Evolutionary conservation across 2,113 vertebrate genomes (phyloP).

Genomic region (Poicephalus meyeri): DNA sequence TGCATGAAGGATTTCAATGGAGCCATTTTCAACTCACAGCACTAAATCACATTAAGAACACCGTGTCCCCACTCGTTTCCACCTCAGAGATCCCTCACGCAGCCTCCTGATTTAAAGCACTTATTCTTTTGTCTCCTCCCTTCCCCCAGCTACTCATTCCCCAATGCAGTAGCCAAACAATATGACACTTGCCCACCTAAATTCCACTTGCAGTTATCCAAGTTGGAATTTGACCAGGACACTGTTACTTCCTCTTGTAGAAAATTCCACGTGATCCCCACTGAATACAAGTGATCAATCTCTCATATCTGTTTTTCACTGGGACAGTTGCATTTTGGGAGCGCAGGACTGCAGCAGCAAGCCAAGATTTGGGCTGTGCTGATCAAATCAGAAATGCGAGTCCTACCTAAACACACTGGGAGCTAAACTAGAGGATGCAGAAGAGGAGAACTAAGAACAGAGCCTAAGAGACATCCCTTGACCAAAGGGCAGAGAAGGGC

Average conservation of each 20-base stretch:
- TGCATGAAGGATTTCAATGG: not conserved
- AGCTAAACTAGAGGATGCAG: not conserved
- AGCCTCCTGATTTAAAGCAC: not conserved
- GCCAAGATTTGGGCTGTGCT: not conserved
- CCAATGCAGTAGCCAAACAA: not conserved
- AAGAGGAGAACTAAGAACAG: not conserved
- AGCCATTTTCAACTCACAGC: not conserved
- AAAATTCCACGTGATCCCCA: not conserved
- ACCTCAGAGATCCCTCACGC: not conserved
- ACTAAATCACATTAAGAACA: not conserved
- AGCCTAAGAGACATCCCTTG: not conserved
- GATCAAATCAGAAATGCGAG: not conserved
- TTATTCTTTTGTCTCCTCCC: not conserved
- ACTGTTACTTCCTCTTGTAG: slow-evolving; percentile 3
- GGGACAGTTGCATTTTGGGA: not conserved
- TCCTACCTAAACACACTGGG: not conserved
- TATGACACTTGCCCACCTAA: not conserved
- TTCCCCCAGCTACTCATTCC: not conserved
- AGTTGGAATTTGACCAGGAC: slow-evolving; percentile 36
- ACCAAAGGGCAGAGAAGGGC: not conserved
- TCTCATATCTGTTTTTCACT: not conserved
- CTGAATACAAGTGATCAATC: not conserved
- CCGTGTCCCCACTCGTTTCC: not conserved
- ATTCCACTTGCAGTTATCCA: not conserved
- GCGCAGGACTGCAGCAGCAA: not conserved